Evolutionary conservation across 2,113 vertebrate genomes (phyloP), one percentile per base, ranked within the genome.

Genomic region (Antennarius striatus): DNA sequence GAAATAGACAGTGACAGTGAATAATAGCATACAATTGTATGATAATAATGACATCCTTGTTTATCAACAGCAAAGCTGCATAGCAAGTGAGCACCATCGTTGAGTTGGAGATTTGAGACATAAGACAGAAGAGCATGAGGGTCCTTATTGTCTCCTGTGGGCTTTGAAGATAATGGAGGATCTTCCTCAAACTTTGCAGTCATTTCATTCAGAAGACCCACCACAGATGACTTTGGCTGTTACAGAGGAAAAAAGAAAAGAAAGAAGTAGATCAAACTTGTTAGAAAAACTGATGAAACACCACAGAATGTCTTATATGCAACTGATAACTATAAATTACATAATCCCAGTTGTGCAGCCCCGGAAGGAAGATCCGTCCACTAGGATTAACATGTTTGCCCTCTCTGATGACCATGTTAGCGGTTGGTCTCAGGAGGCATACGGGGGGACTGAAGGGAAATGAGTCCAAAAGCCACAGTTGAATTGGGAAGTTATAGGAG

Each of bases 371-470:
- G 80, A 99, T 94, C 48, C 96, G 93, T 60, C 98, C 98, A 45
- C 28, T 81, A 6, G 92, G 90, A 61, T 99, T 95, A 0, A 99
- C 95, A 0, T 99, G 97, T 63, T 94, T 96, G 48, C 97, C 96
- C 76, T 95, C 95, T 3, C 91, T 92, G 83, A 98, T 93, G 40
- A 93, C 88, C 97, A 99, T 99, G 90, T 89, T 95, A 1, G 89
- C 22, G 5, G 98, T 97, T 0, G 98, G 98, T 61, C 93, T 94
- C 86, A 99, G 70, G 81, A 96, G 92, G 61, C 96, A 98, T 73
- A 99, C 94, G 40, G 96, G 98, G 0, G 98, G 98, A 30, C 96
- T 93, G 90, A 98, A 96, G 40, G 98, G 98, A 75, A 98, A 94
- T 2, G 97, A 99, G 91, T 99, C 96, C 92, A 98, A 78, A 79